Conservation (phyloP, 1,140 invertebrate genomes). For the Drosophila sproati region DNA sequence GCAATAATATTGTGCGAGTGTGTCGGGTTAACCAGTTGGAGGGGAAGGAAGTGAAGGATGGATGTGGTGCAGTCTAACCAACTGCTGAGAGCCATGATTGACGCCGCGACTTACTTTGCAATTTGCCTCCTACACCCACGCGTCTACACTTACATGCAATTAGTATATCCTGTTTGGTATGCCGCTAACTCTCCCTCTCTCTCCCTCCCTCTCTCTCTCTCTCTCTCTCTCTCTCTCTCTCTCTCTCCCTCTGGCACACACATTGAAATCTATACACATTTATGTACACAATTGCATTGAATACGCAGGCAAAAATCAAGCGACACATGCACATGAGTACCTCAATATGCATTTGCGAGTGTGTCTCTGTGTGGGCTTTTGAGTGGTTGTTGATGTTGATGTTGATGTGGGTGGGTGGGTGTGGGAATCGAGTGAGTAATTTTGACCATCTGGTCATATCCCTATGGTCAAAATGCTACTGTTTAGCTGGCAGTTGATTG, state of each 20-base stretch:
- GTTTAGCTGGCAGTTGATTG: constrained; percentile 15
- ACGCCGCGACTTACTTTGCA: constrained; percentile 38
- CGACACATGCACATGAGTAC: constrained; percentile 44
- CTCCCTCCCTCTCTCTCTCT: constrained; percentile 13
- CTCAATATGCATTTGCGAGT: constrained; percentile 16
- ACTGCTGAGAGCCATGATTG: constrained; percentile 17
- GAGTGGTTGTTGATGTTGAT: neutral
- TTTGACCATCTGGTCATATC: constrained; percentile 30
- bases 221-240: constrained; percentile 15
- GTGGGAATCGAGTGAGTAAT: constrained; percentile 2
- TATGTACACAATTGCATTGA: constrained; percentile 9
- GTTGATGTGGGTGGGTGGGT: neutral
- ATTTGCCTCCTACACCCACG: constrained; percentile 16
- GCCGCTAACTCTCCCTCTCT: constrained; percentile 24
- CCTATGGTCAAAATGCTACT: constrained; percentile 17
- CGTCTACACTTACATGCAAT: constrained; percentile 68
- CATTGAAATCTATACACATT: constrained; percentile 14
- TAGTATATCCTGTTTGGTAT: constrained; percentile 70
- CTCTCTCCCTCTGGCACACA: constrained; percentile 23
- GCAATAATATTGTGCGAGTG: constrained; percentile 73
- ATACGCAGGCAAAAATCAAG: constrained; percentile 72
- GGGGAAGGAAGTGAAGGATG: neutral
- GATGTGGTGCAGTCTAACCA: constrained; percentile 1
- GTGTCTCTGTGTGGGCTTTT: neutral
- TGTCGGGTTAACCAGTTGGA: constrained; percentile 12